These are phyloP conservation scores for Pitta sordida DNA, from an alignment of 2,113 vertebrate species.

Conservation along the genomic window DNA sequence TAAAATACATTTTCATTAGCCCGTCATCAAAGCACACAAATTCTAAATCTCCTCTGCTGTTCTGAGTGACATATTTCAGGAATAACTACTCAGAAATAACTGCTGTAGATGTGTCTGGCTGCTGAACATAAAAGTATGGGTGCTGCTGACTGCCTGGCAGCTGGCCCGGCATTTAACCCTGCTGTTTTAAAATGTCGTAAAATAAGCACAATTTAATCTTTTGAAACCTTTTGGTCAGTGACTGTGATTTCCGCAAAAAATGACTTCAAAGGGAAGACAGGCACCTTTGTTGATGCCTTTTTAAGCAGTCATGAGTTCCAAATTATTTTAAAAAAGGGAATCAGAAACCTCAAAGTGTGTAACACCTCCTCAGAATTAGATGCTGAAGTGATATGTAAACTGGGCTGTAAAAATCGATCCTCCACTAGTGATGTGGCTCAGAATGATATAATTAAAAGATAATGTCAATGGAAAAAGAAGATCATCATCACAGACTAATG, in stretches of 20 bases:
- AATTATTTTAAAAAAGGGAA: constrained; percentile 62
- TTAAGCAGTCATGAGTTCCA: constrained; percentile 66
- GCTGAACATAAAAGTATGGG: constrained; percentile 74
- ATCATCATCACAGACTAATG: background rate
- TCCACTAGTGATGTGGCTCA: constrained; percentile 15
- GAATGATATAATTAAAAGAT: constrained; percentile 50
- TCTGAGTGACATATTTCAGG: constrained; percentile 57
- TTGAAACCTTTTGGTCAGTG: constrained; percentile 75
- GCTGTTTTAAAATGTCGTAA: constrained; percentile 76
- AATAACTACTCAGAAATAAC: constrained; percentile 61
- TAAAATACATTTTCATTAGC: constrained; percentile 51
- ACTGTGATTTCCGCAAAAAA: constrained; percentile 75
- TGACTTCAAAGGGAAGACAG: constrained; percentile 76
- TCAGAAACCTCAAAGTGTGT: constrained; percentile 65
- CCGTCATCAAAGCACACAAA: constrained; percentile 37
- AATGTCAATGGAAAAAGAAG: constrained; percentile 37
- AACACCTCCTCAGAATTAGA: constrained; percentile 64
- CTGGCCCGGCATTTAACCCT: constrained; percentile 73
- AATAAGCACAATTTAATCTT: constrained; percentile 78
- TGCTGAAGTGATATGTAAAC: constrained; percentile 24
- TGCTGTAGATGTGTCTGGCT: constrained; percentile 65
- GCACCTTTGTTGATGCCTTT: constrained; percentile 65
- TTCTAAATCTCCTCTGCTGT: constrained; percentile 32
- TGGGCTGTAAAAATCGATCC: constrained; percentile 50
- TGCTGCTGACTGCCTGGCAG: constrained; percentile 67